phyloP scores from a whole-genome alignment of 1,140 invertebrate genomes.

The Dufourea novaeangliae region DNA sequence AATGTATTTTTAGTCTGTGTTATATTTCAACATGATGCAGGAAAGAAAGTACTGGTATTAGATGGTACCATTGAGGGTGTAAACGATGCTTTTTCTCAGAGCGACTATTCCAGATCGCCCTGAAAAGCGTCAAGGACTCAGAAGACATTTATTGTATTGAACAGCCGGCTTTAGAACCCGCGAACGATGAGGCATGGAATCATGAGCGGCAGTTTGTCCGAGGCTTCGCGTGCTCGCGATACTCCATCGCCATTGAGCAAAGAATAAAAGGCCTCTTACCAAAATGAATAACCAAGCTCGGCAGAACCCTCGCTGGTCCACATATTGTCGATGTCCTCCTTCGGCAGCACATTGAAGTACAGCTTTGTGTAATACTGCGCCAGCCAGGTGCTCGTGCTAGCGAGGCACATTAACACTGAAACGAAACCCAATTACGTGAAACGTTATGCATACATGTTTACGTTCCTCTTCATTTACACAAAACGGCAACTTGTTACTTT shows the following conservation, averaged over 20 bases:
- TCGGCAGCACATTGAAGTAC: slow-evolving; percentile 88
- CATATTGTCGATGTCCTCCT: slow-evolving; percentile 87
- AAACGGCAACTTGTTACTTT: too few species aligned
- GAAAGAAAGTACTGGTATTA: neutral
- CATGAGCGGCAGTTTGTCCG: neutral
- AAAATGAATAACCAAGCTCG: slow-evolving; percentile 90
- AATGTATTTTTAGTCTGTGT: too few species aligned
- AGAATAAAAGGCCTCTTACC: slow-evolving; percentile 80
- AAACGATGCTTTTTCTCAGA: neutral
- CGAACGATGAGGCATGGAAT: slow-evolving; percentile 8
- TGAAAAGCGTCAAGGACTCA: neutral
- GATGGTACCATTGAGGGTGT: neutral
- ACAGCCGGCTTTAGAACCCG: slow-evolving; percentile 5
- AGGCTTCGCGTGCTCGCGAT: slow-evolving; percentile 1
- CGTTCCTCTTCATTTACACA: neutral
- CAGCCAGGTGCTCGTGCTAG: slow-evolving; percentile 88
- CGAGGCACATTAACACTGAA: slow-evolving; percentile 87
- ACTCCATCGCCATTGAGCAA: slow-evolving; percentile 15
- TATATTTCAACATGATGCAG: too few species aligned
- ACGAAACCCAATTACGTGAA: slow-evolving; percentile 51
- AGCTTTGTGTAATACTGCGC: slow-evolving; percentile 89
- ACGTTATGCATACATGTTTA: neutral
- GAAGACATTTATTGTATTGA: slow-evolving; percentile 11
- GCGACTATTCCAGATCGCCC: neutral
- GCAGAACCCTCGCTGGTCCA: slow-evolving; percentile 89